phyloP scores from a whole-genome alignment of 2,888 invertebrate genomes.

The Drosophila helvetica region DNA sequence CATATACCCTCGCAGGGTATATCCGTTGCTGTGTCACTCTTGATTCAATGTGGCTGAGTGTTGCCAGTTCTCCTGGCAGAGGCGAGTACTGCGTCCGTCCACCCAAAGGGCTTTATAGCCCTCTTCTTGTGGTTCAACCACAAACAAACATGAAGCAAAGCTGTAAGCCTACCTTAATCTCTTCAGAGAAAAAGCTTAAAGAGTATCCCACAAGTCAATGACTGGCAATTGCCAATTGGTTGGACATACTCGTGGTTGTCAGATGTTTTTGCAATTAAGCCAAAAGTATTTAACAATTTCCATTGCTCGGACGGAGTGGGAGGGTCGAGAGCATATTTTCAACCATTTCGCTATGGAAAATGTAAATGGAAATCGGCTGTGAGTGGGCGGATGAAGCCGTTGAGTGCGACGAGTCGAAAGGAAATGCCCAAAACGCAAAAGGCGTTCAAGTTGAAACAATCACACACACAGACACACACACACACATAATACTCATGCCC shows the following conservation, averaged over 20 bases:
- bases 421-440: constrained; percentile 31
- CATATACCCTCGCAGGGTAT: background rate
- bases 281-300: constrained; percentile 47
- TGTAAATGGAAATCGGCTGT: constrained; percentile 27
- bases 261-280: constrained; percentile 21
- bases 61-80: no score
- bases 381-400: constrained; percentile 12
- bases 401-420: constrained; percentile 28
- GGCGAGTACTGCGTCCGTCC: no score
- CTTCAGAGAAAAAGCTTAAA: background rate
- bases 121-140: no score
- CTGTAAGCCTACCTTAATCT: no score
- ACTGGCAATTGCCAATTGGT: background rate
- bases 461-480: constrained; percentile 14
- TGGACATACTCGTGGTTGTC: background rate
- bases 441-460: constrained; percentile 60
- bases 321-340: constrained; percentile 23
- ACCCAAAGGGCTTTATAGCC: no score
- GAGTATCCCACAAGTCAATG: background rate
- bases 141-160: no score
- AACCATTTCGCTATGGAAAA: constrained; percentile 30
- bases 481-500: no score
- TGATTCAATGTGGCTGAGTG: no score
- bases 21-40: background rate
- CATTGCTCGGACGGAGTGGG: constrained; percentile 2